A percentile compares a stretch with the other conserved stretches of the same genome.
phyloP scores from a whole-genome alignment of 2,888 invertebrate species.

The Druceiella hillmani region DNA sequence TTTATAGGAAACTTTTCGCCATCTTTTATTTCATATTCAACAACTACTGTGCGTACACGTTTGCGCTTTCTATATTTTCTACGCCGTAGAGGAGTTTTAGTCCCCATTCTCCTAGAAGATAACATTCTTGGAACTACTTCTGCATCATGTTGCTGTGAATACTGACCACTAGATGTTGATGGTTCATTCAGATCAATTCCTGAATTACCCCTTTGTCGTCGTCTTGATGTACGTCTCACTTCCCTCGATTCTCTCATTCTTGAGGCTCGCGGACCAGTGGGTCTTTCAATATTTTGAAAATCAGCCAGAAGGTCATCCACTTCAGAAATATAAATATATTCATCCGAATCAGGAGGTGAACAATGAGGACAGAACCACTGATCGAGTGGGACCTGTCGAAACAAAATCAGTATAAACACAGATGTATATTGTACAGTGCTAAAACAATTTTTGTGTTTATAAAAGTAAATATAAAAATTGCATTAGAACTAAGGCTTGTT shows the following conservation, averaged over 20 bases:
- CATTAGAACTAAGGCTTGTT: too few species aligned
- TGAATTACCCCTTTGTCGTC: constrained; percentile 1
- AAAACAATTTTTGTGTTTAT: background rate
- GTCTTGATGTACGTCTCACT: constrained; percentile 26
- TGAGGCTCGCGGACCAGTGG: constrained; percentile 30
- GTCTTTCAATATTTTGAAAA: constrained; percentile 30
- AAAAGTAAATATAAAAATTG: too few species aligned
- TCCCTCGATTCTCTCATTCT: constrained; percentile 24
- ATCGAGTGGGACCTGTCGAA: constrained; percentile 61
- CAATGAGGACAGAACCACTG: constrained; percentile 87
- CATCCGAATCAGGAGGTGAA: constrained; percentile 32
- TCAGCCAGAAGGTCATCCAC: constrained; percentile 45
- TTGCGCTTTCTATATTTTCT: constrained; percentile 37
- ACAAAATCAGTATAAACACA: background rate
- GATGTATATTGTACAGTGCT: background rate
- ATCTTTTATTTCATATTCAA: constrained; percentile 61
- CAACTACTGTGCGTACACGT: constrained; percentile 56
- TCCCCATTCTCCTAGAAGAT: constrained; percentile 24
- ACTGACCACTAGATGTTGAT: constrained; percentile 31
- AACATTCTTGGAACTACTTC: constrained; percentile 24
- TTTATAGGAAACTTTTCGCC: constrained; percentile 59
- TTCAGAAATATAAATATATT: constrained; percentile 30
- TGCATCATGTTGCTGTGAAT: constrained; percentile 6
- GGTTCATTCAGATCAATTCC: constrained; percentile 26
- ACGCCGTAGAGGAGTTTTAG: constrained; percentile 24